phyloP scores from a whole-genome alignment of 2,113 vertebrate species.

The Gasterosteus nipponicus region DNA sequence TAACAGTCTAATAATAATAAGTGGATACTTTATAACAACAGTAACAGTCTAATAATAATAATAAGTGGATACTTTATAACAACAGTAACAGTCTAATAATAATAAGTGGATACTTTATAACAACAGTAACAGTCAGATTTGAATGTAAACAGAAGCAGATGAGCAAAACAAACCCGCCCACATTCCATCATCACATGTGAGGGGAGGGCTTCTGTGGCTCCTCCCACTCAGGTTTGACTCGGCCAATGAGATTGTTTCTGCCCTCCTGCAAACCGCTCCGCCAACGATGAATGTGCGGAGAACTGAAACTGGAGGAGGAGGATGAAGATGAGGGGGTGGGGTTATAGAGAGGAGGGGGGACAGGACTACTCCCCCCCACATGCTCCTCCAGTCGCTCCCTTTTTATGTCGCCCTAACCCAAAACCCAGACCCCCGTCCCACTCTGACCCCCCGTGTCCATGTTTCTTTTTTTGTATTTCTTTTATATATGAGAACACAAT shows the following conservation, averaged over 20 bases:
- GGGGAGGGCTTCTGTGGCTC: constrained; percentile 13
- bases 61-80: too few species aligned
- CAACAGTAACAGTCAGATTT: too few species aligned
- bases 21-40: too few species aligned
- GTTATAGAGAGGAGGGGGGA: background rate
- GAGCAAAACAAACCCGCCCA: background rate
- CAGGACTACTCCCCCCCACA: constrained; percentile 18
- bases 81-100: too few species aligned
- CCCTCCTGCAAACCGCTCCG: constrained; percentile 8
- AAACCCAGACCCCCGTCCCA: constrained; percentile 18
- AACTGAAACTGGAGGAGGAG: constrained; percentile 34
- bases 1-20: too few species aligned
- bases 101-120: too few species aligned
- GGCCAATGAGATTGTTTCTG: constrained; percentile 32
- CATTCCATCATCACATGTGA: constrained; percentile 1
- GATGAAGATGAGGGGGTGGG: background rate
- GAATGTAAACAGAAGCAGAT: too few species aligned
- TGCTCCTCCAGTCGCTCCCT: constrained; percentile 58
- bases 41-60: too few species aligned
- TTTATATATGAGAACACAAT: constrained; percentile 84
- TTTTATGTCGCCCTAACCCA: constrained; percentile 48
- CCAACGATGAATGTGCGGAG: constrained; percentile 24
- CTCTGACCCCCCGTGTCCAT: constrained; percentile 65
- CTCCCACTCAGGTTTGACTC: constrained; percentile 55
- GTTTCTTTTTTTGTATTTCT: constrained; percentile 86